Base-by-base conservation (phyloP, 2,113 vertebrate genomes). In the Nipponia nippon region DNA sequence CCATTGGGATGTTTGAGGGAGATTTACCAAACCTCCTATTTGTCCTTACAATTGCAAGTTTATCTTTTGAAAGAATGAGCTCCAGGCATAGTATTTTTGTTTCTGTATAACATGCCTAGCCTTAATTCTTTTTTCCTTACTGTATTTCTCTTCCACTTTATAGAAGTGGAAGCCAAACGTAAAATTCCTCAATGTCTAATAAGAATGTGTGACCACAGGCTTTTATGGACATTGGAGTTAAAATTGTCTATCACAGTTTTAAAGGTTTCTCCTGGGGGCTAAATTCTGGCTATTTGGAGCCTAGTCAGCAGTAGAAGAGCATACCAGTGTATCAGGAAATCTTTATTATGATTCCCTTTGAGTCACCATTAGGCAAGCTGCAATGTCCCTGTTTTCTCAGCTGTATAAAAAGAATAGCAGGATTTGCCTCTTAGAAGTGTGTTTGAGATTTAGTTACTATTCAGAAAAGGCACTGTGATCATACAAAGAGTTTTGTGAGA, bases 61-160 rank as follows among this genome's bases (percentile, higher is more conserved):
- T 95, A 83, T 95, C 90, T 95, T 95, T 83, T 78, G 73, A 90
- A 97, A 93, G 88, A 91, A 69, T 20, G 83, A 92, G 69, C 79
- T 96, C 58, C 82, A 83, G 90, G 86, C 55, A 16, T 30, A 52
- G 65, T 91, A 72, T 94, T 96, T 90, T 96, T 95, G 75, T 92
- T 91, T 87, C 70, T 70, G 26, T 93, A 46, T 90, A 67, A 67
- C 65, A 76, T 79, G 46, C 32, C 89, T 95, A 30, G 76, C 66
- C 65, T 83, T 90, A 83, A 93, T 93, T 94, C 91, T 95, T 93
- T 91, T 83, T 67, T 92, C 46, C 38, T 93, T 44, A 72, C 81
- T 86, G 77, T 87, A 47, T 95, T 86, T 96, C 47, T 86, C 50
- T 84, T 95, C 16, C 16, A 27, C 59, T 86, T 82, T 76, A 77